Conservation (phyloP, 2,888 invertebrate species). For the Cylloceria caligata region DNA sequence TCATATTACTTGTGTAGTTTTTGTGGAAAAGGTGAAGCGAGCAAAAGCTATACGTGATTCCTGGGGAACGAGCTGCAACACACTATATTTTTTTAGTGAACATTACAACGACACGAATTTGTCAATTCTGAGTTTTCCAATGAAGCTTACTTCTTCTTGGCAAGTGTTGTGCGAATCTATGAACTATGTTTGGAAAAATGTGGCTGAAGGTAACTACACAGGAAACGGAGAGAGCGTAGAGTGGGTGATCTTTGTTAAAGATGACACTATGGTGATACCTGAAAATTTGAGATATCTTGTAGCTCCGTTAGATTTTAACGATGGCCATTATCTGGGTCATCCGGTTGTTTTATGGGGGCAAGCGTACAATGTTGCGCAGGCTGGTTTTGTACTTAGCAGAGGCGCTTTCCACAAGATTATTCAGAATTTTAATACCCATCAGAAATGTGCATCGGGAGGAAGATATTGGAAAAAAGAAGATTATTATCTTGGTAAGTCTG, state of each 20-base stretch:
- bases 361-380: slow-evolving; percentile 86
- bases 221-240: slow-evolving; percentile 73
- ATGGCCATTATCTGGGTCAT: slow-evolving; percentile 86
- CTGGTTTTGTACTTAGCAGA: slow-evolving; percentile 86
- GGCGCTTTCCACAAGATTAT: slow-evolving; percentile 84
- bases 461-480: slow-evolving; percentile 87
- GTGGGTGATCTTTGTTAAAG: slow-evolving; percentile 86
- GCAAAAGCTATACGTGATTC: slow-evolving; percentile 82
- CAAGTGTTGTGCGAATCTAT: slow-evolving; percentile 84
- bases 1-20: slow-evolving; percentile 85
- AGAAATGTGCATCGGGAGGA: slow-evolving; percentile 84
- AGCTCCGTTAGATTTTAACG: slow-evolving; percentile 83
- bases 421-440: slow-evolving; percentile 82
- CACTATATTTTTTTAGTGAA: slow-evolving; percentile 80
- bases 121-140: slow-evolving; percentile 76
- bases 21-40: slow-evolving; percentile 84
- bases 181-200: slow-evolving; percentile 78
- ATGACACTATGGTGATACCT: slow-evolving; percentile 86
- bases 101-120: slow-evolving; percentile 72
- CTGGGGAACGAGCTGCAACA: slow-evolving; percentile 84
- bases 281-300: slow-evolving; percentile 86
- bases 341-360: slow-evolving; percentile 86
- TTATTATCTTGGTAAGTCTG: slow-evolving; percentile 85
- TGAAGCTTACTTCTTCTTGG: slow-evolving; percentile 83
- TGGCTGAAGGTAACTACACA: slow-evolving; percentile 51